Percentiles rank a stretch among this genome's conserved stretches.
phyloP scores from a whole-genome alignment of 2,888 invertebrate genomes.

The Limnephilus lunatus region DNA sequence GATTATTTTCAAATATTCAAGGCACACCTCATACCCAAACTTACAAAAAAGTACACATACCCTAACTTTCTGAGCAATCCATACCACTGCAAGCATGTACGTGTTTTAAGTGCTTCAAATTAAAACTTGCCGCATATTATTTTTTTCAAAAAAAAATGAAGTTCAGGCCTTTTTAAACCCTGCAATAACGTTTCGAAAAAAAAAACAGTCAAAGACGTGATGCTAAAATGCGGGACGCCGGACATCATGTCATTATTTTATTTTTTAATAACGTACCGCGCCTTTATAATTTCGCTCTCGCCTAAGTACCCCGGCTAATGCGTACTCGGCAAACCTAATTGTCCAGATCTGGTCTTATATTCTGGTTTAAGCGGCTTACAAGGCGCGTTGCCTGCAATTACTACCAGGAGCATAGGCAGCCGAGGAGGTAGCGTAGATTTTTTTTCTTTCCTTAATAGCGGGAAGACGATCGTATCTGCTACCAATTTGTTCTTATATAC shows the following conservation, averaged over 20 bases:
- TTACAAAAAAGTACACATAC: too few species aligned
- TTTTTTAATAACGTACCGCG: neutral
- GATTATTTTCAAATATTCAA: too few species aligned
- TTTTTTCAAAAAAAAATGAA: neutral
- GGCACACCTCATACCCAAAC: too few species aligned
- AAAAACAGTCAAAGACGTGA: neutral
- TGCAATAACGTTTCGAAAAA: neutral
- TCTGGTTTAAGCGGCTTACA: slow-evolving; percentile 30
- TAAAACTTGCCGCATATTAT: neutral
- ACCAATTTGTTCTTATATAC: slow-evolving; percentile 33
- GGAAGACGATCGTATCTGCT: slow-evolving; percentile 28
- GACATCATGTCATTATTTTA: neutral
- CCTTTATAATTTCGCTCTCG: neutral
- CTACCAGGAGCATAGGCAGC: slow-evolving; percentile 37
- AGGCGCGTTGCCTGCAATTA: slow-evolving; percentile 19
- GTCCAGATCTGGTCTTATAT: slow-evolving; percentile 30
- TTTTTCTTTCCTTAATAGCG: slow-evolving; percentile 33
- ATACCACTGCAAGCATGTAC: too few species aligned
- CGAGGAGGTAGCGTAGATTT: slow-evolving; percentile 24
- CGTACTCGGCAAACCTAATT: slow-evolving; percentile 5
- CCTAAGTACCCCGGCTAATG: neutral
- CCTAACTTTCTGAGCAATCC: too few species aligned
- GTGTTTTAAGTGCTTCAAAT: neutral
- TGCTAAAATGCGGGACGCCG: neutral
- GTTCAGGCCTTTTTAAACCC: neutral